Evolutionary conservation across 2,888 invertebrate genomes (phyloP), one percentile per base, ranked within the genome.

Genomic region (Drosophila rubida): DNA sequence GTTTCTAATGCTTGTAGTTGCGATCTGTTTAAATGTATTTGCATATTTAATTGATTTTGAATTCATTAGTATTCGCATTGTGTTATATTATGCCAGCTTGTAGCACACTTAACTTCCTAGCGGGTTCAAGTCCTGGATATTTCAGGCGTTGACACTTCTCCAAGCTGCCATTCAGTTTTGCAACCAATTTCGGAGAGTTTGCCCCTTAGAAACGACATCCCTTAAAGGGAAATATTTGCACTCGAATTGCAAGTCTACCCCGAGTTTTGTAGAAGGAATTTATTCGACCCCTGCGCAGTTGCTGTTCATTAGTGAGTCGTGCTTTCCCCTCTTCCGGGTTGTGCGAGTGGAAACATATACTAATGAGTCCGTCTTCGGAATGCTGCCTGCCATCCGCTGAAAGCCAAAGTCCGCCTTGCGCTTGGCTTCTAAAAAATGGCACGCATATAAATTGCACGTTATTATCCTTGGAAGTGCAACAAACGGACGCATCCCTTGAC

Each of bases 361-460:
- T 25, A 57, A 65, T 70, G 65, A 59, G 71, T 59, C 6, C 13
- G 27, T 59, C 62, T 71, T 46, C 32, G 19, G 16, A 54, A 45
- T 55, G 53, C 27, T 50, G 25, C 42, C 19, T 30, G 19, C 3
- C 39, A 54, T 22, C 39, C 39, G 42, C 32, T 55, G 37, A 37
- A 57, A 53, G 51, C 16, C 27, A 41, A 22, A 41, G 25, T 30
- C 23, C 45, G n/a, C 32, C 32, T 25, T 51, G 19, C 25, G 44
- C 30, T 54, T 41, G 54, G 37, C 32, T 46, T 35, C 35, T 55
- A 57, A 67, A 70, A 68, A 69, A 68, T 80, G 55, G 49, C 67
- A 74, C 64, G 78, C 86, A 83, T 80, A 83, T 86, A 82, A 83
- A 86, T 82, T 76, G 76, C 78, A 65, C 65, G 70, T 78, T 86